Base-by-base conservation (phyloP, 1,140 invertebrate species). In the Triops longicaudatus region DNA sequence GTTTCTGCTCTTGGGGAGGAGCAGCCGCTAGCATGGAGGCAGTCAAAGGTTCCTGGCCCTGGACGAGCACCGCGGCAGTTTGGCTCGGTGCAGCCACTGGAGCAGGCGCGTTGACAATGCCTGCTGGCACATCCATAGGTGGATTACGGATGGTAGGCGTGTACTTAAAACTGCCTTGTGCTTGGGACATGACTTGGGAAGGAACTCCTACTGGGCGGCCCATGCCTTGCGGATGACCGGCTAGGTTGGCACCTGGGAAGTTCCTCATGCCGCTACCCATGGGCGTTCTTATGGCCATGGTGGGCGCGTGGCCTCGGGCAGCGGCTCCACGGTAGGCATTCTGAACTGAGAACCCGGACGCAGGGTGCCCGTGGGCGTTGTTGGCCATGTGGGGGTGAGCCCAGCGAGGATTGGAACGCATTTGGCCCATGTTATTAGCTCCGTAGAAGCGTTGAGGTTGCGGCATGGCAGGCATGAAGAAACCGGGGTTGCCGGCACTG, bases 11-110 rank as follows among this genome's bases (percentile, higher is more conserved):
- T 82, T 97, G 93, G 11, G 94, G 91, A 73, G 90, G 90, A 78
- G 97, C 97, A 78, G 93, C 90, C 43, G 97, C 96, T 83, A 99
- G 86, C 93, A 98, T 95, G 22, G 94, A 91, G 28, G 97, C 91
- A 42, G 97, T 98, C 72, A 99, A 87, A 73, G 97, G 96, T 84
- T 98, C 97, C 85, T 98, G 96, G 72, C 96, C 96, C 86, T 93
- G 90, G 78, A 76, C 72, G 14, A 76, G 26, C 17, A 78, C 63
- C 14, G 50, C 50, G 17, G 50, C 9, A n/a, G 50, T 63, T 22
- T 63, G 42, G 72, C 76, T 63, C 17, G 50, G 50, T 12, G 50
- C 50, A 14, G 50, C 41, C 80, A 22, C 78, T 79, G 78, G 73
- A 44, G 79, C 78, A 14, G 79, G 80, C 26, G 80, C 79, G 42